A percentile compares a stretch with the other conserved stretches of the same genome.
Conservation (phyloP, 2,888 invertebrate species). For the Halictus quadricinctus region DNA sequence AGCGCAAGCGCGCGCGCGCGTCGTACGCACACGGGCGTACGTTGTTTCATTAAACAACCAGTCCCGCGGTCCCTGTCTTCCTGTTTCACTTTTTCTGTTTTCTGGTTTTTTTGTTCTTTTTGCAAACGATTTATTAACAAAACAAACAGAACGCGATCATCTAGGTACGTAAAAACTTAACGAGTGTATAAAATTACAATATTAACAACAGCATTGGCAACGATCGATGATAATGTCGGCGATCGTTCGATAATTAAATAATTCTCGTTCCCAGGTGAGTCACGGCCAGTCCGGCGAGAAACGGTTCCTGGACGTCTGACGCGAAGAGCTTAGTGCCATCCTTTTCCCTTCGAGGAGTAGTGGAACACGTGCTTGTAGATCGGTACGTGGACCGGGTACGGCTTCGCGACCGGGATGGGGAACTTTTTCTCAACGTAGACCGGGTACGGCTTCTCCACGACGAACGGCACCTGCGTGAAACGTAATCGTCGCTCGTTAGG, state of each 20-base stretch:
- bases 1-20: background rate
- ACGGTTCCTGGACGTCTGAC: background rate
- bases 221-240: background rate
- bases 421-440: slow-evolving; percentile 85
- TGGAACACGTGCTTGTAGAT: slow-evolving; percentile 83
- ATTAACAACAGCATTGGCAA: slow-evolving; percentile 48
- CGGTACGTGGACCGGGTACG: slow-evolving; percentile 85
- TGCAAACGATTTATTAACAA: slow-evolving; percentile 60
- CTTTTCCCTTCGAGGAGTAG: slow-evolving; percentile 74
- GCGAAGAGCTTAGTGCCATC: slow-evolving; percentile 71
- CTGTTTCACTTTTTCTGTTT: background rate
- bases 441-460: slow-evolving; percentile 85
- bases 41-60: background rate
- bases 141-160: background rate
- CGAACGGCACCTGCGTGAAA: slow-evolving; percentile 83
- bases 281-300: slow-evolving; percentile 12
- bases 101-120: background rate
- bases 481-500: slow-evolving; percentile 10
- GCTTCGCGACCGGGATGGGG: slow-evolving; percentile 84
- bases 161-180: slow-evolving; percentile 60
- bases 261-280: slow-evolving; percentile 21
- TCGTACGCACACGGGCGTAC: background rate
- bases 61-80: background rate
- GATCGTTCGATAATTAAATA: slow-evolving; percentile 24
- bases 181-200: slow-evolving; percentile 56